Conservation (phyloP, 1,140 invertebrate genomes). For the Procambarus clarkii region DNA sequence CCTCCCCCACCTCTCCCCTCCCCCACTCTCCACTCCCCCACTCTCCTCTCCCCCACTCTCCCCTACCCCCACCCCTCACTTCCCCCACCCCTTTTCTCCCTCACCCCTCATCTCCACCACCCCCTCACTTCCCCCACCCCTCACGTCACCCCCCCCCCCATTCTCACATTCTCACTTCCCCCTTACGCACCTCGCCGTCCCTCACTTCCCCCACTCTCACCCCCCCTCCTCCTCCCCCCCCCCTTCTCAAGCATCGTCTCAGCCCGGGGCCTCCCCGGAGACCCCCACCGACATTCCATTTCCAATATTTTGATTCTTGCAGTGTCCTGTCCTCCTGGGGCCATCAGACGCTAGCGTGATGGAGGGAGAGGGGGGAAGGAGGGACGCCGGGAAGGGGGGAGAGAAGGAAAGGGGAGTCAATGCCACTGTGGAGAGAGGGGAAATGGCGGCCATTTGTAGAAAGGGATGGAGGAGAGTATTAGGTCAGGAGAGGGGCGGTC, state of each 20-base stretch:
- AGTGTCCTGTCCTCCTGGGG: constrained; percentile 37
- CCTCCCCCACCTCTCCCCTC: no score
- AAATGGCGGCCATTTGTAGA: no score
- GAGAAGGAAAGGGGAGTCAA: not conserved
- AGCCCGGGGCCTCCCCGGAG: not conserved
- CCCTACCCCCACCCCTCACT: no score
- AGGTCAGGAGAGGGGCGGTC: no score
- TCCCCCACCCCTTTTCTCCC: not conserved
- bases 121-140: not conserved
- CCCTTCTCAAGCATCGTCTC: not conserved
- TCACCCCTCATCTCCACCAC: not conserved
- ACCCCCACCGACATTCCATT: constrained; percentile 43
- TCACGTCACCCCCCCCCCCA: not conserved
- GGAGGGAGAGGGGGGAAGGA: not conserved
- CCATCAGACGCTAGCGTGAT: constrained; percentile 10
- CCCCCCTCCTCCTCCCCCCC: not conserved
- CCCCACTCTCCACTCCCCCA: no score
- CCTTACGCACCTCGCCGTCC: not conserved
- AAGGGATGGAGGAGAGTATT: no score
- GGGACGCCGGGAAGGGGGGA: not conserved
- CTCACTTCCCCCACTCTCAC: not conserved
- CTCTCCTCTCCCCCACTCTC: no score
- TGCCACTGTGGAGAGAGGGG: no score
- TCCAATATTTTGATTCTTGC: constrained; percentile 59
- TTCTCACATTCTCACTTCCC: not conserved